These are phyloP conservation scores for Dunckerocampus dactyliophorus DNA, from an alignment of 2,113 vertebrate species.

Conservation along the genomic window DNA sequence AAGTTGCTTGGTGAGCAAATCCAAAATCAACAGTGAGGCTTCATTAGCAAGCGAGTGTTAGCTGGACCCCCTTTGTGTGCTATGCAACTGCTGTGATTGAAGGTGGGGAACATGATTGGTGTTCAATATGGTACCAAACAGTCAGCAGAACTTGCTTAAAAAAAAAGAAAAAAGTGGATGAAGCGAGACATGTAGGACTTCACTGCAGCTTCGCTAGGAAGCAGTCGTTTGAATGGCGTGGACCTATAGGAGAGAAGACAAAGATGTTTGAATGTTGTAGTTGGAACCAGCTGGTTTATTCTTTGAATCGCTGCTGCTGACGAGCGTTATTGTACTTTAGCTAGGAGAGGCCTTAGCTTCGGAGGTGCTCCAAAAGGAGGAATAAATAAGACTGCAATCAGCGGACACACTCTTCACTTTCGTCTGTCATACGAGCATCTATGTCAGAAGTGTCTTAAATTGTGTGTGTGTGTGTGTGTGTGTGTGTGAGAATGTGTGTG, in stretches of 20 bases:
- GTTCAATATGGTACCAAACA: slow-evolving; percentile 51
- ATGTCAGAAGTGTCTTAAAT: slow-evolving; percentile 66
- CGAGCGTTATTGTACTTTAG: slow-evolving; percentile 29
- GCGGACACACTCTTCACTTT: slow-evolving; percentile 34
- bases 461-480: slow-evolving; percentile 9
- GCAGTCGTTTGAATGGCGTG: slow-evolving; percentile 50
- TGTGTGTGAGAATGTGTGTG: slow-evolving; percentile 21
- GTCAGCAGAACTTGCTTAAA: background rate
- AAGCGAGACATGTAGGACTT: slow-evolving; percentile 2
- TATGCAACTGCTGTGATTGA: slow-evolving; percentile 55
- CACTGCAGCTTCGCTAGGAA: slow-evolving; percentile 43
- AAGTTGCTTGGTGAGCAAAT: slow-evolving; percentile 20
- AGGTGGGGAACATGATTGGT: slow-evolving; percentile 16
- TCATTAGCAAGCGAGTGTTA: slow-evolving; percentile 12
- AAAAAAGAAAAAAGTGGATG: background rate
- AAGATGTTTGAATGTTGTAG: slow-evolving; percentile 20
- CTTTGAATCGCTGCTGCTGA: slow-evolving; percentile 52
- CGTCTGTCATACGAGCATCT: slow-evolving; percentile 41
- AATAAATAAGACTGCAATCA: slow-evolving; percentile 35
- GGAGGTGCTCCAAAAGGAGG: slow-evolving; percentile 22
- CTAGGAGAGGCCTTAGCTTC: slow-evolving; percentile 52
- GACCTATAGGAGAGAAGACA: slow-evolving; percentile 52
- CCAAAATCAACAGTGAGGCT: background rate
- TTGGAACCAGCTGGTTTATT: slow-evolving; percentile 26
- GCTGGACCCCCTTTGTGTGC: slow-evolving; percentile 26